phyloP scores from a whole-genome alignment of 2,888 invertebrate genomes.

The Philhelius pedissequus region DNA sequence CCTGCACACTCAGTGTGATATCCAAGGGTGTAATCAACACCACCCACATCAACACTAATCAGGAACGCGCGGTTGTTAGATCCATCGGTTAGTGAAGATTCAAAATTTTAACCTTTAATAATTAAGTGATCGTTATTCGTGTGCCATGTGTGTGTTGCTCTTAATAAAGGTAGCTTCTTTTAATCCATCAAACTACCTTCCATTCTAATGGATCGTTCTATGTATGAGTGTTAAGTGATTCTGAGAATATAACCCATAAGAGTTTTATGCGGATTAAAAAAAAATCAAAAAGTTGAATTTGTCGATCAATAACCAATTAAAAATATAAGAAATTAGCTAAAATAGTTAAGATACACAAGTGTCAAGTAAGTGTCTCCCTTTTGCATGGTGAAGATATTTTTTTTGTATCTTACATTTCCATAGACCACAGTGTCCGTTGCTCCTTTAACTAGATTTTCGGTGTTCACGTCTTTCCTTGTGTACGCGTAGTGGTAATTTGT shows the following conservation, averaged over 20 bases:
- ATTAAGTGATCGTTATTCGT: not conserved
- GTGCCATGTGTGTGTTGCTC: not conserved
- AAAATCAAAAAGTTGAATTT: too few relatives aligned
- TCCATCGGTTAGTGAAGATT: conserved; percentile 8
- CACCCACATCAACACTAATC: not conserved
- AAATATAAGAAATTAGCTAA: not conserved
- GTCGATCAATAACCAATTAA: conserved; percentile 41
- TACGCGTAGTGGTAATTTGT: conserved; percentile 10
- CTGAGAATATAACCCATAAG: not conserved
- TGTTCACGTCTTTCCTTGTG: not conserved
- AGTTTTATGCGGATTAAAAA: not conserved
- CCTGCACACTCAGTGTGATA: not conserved
- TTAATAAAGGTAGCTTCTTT: not conserved
- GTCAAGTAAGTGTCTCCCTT: conserved; percentile 32
- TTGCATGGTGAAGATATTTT: conserved; percentile 17
- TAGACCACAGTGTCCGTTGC: not conserved
- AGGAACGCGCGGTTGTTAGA: not conserved
- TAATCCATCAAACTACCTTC: not conserved
- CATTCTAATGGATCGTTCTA: not conserved
- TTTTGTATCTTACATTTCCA: not conserved
- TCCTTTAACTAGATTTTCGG: not conserved
- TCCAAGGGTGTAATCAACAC: not conserved
- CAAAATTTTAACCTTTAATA: not conserved
- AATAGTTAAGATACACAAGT: conserved; percentile 13
- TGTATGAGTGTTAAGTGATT: not conserved